These are phyloP conservation scores for Chromobotia macracanthus DNA, from an alignment of 2,797 vertebrate species.

Conservation along the genomic window DNA sequence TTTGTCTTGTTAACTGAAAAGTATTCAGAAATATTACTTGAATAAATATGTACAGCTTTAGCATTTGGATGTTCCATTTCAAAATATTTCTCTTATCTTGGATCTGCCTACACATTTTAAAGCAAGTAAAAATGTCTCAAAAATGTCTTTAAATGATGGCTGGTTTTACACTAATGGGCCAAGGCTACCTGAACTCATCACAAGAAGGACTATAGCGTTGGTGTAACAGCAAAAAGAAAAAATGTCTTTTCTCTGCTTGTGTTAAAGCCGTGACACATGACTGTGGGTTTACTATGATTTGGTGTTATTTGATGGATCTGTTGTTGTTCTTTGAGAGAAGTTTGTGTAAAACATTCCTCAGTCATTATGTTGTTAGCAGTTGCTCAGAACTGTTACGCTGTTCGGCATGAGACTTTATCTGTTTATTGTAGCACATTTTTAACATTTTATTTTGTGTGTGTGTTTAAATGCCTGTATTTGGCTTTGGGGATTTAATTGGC, in stretches of 20 bases:
- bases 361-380: constrained; percentile 27
- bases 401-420: constrained; percentile 8
- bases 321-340: constrained; percentile 40
- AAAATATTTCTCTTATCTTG: constrained; percentile 1
- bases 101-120: constrained; percentile 6
- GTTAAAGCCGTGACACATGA: constrained; percentile 25
- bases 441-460: not conserved
- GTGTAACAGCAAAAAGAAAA: constrained; percentile 17
- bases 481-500: constrained; percentile 15
- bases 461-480: not conserved
- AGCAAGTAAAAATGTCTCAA: not conserved
- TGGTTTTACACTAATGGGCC: constrained; percentile 23
- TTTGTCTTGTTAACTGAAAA: not conserved
- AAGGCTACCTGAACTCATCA: constrained; percentile 1
- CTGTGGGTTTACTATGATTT: too few species aligned
- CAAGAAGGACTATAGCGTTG: constrained; percentile 7
- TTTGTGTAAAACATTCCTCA: constrained; percentile 37
- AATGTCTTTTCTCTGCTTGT: constrained; percentile 35
- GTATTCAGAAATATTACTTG: too few species aligned
- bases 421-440: constrained; percentile 20
- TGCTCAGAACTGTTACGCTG: constrained; percentile 20
- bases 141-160: constrained; percentile 8
- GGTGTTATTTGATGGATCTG: constrained; percentile 34
- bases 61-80: not conserved
- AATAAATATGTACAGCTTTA: not conserved